Evolutionary conservation across 2,888 invertebrate species (phyloP), one percentile per base, ranked within the genome.

Genomic region (Lasiommata megera): DNA sequence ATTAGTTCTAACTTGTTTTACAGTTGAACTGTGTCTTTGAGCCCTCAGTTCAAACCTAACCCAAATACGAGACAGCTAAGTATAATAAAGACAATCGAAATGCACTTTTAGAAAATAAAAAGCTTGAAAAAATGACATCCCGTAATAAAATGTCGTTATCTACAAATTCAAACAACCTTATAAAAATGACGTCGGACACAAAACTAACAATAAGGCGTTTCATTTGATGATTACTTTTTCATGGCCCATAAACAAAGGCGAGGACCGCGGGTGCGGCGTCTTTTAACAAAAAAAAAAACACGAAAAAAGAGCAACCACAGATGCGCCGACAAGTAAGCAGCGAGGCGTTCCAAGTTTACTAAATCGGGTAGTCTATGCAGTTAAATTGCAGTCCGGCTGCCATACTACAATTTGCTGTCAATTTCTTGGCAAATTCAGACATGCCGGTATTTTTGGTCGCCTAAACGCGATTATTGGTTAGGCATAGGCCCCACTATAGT

Each of bases 281-380:
- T 71, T 71, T 75, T 74, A 75, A 74, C 73, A 74, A 38, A 11
- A 80, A 79, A 68, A 68, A 66, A 72, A 72, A 71, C n/a, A n/a
- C n/a, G 67, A 71, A 73, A 70, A 66, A 70, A 64, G 66, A 67
- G 70, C 18, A 12, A n/a, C 36, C 0, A 23, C 48, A 37, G 48
- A 48, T 36, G 36, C 12, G 2, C 18, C 36, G 18, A 48, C 48
- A 48, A 6, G 18, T 23, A 29, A 5, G 31, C 11, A 31, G 46
- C 9, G 29, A 29, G 9, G 14, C 14, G 5, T 9, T 14, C 14
- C 44, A 29, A 44, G 3, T 7, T 43, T 9, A 44, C 14, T 3
- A 29, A 29, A 44, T 44, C 8, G 8, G 28, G 12, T n/a, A 23
- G 31, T 14, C 46, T 31, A 9, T 7, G 2, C 16, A 9, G n/a